phyloP scores from a whole-genome alignment of 2,888 invertebrate species.

The Euplagia quadripunctaria region DNA sequence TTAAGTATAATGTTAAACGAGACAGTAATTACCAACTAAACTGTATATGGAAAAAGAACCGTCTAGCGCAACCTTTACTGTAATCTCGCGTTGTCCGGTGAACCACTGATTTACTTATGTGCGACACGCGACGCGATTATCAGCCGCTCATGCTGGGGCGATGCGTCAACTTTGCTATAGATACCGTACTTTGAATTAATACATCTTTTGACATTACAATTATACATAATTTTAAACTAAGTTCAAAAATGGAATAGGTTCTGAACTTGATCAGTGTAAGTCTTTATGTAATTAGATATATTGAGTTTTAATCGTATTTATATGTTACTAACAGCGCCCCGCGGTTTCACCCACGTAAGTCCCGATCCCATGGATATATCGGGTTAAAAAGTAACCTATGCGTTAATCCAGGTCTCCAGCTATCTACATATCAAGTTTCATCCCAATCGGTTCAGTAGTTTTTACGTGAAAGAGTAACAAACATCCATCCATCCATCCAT shows the following conservation, averaged over 20 bases:
- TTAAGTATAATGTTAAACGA: neutral
- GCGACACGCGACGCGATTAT: constrained; percentile 40
- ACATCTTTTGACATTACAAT: constrained; percentile 4
- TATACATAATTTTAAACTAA: neutral
- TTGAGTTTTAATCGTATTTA: too few species aligned
- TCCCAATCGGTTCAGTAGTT: too few species aligned
- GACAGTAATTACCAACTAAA: neutral
- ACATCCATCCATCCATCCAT: too few species aligned
- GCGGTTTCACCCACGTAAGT: too few species aligned
- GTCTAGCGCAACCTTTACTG: constrained; percentile 27
- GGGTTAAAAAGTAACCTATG: too few species aligned
- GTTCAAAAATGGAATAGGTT: neutral
- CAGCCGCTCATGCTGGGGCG: constrained; percentile 21
- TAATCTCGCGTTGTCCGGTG: constrained; percentile 20
- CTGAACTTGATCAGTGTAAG: neutral
- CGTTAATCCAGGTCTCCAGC: too few species aligned
- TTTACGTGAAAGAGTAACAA: too few species aligned
- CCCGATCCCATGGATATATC: too few species aligned
- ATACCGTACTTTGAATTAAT: constrained; percentile 14
- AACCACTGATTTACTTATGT: constrained; percentile 38
- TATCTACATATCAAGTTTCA: too few species aligned
- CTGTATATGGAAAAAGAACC: neutral
- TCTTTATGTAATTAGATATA: too few species aligned
- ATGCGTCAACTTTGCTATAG: constrained; percentile 29
- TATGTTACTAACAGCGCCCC: too few species aligned